Percentiles rank a stretch among this genome's conserved stretches.
Conservation (phyloP, 2,888 invertebrate genomes). For the Dimorphilus gyrociliatus region DNA sequence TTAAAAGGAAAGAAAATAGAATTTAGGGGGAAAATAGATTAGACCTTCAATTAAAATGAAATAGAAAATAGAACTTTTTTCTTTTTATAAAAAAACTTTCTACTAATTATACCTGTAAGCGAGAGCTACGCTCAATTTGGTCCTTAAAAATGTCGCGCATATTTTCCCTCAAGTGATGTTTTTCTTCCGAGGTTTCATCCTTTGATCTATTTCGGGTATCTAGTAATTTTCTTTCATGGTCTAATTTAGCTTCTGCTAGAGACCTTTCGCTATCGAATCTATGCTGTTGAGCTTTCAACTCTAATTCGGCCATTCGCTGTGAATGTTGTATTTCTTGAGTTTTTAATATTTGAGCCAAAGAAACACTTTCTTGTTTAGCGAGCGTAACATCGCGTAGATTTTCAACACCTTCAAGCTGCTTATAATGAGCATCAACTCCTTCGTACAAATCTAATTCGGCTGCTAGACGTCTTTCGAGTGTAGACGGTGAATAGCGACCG, state of each 20-base stretch:
- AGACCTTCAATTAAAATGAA: too few relatives aligned
- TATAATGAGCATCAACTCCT: conserved; percentile 46
- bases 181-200: too few relatives aligned
- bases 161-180: too few relatives aligned
- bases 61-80: too few relatives aligned
- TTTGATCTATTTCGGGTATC: too few relatives aligned
- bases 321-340: conserved; percentile 24
- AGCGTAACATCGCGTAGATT: conserved; percentile 33
- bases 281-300: conserved; percentile 20
- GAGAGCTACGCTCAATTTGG: too few relatives aligned
- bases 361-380: conserved; percentile 36
- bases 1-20: too few relatives aligned
- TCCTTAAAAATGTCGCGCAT: too few relatives aligned
- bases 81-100: too few relatives aligned
- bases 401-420: conserved; percentile 45
- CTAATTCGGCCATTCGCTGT: conserved; percentile 19
- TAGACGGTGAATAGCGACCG: conserved; percentile 46
- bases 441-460: conserved; percentile 48
- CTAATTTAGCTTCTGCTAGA: conserved; percentile 15
- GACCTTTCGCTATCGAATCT: conserved; percentile 18
- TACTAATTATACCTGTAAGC: too few relatives aligned
- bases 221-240: too few relatives aligned
- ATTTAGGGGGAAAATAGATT: too few relatives aligned
- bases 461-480: conserved; percentile 46
- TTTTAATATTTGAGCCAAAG: conserved; percentile 34